Base-by-base conservation (phyloP, 2,888 invertebrate genomes). In the Zygogramma bicolorata region DNA sequence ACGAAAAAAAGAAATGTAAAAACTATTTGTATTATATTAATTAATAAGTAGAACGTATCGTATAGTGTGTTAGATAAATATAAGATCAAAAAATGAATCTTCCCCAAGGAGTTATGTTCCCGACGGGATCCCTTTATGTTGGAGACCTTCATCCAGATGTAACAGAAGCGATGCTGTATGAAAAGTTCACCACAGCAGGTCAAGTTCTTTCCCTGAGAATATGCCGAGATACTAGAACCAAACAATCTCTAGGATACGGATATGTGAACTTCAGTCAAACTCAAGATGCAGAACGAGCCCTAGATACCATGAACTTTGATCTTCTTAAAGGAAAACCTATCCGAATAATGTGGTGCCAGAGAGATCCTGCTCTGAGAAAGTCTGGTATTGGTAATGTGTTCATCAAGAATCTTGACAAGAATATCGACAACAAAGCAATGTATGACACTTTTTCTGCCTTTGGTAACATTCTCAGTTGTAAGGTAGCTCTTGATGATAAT, bases 251-350 rank as follows among this genome's bases (percentile, higher is more conserved):
- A 81, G 99, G 99, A 80, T 99, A 99, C 90, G 99, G 99, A 82
- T 99, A 99, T 88, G 99, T 99, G 82, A 99, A 99, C 89, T 99
- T 99, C 89, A 98, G 98, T 88, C 97, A 99, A 88, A 97, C 98
- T 81, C 94, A 96, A 81, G 99, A 99, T 90, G 99, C 99, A 86
- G 99, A 99, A 90, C 92, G 98, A 86, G 99, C 99, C 73, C 89
- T 99, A 84, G 99, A 99, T 88, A 97, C 98, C 58, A 99, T 99
- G 99, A 99, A 99, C 88, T 99, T 99, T 88, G 99, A 99, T 89
- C 92, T 95, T 84, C 91, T 99, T 82, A 97, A 97, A 88, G 97
- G 97, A 81, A 94, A 97, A 85, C 99, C 99, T 75, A 99, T 99
- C 86, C 93, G 99, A 86, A 99, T 99, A 85, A 99, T 99, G 99